Conservation (phyloP, 2,888 invertebrate genomes). For the Synergus gifuensis region DNA sequence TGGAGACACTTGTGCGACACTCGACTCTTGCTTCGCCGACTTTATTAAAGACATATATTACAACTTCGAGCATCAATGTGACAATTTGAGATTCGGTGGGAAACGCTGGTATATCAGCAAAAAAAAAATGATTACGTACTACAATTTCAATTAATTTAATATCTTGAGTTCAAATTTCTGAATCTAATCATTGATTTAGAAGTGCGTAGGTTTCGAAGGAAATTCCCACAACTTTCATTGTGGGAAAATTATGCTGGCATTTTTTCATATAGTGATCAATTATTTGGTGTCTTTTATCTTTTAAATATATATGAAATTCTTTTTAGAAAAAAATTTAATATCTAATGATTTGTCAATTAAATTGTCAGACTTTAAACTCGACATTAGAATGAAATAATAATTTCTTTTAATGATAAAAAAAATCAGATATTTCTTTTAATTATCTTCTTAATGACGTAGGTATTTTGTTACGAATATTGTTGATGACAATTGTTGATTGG, state of each 20-base stretch:
- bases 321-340: no score
- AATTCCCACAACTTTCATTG: neutral
- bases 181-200: neutral
- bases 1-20: neutral
- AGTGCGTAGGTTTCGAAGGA: neutral
- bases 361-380: no score
- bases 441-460: no score
- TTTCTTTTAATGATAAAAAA: no score
- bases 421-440: no score
- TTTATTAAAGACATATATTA: slow-evolving; percentile 12
- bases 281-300: no score
- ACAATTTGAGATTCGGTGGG: neutral
- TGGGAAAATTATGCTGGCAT: neutral
- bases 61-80: slow-evolving; percentile 3
- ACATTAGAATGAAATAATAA: no score
- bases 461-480: no score
- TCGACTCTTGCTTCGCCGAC: slow-evolving; percentile 10
- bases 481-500: no score
- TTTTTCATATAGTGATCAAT: neutral
- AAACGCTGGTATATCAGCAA: neutral
- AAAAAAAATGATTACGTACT: neutral
- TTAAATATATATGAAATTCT: no score
- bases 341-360: no score
- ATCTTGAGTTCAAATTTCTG: neutral
- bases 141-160: neutral